Evolutionary conservation across 1,140 invertebrate genomes (phyloP), one percentile per base, ranked within the genome.

Genomic region (Oscheius sp.): DNA sequence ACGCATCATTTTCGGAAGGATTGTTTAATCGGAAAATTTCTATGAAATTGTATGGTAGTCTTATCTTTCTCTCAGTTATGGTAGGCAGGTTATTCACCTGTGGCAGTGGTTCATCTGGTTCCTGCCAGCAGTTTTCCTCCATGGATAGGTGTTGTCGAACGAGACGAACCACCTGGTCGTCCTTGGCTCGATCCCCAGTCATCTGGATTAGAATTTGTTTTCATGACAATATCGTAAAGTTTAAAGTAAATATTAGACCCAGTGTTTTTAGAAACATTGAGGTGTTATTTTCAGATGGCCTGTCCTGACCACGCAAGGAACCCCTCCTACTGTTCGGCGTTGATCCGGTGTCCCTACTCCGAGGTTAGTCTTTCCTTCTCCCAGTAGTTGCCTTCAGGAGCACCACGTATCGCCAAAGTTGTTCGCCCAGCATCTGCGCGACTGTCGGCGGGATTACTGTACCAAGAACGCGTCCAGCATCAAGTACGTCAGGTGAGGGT

Each of bases 251-350:
- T 55, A 13, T 55, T 13, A 4, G 28, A 55, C 38, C n/a, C n/a
- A n/a, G n/a, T n/a, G n/a, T n/a, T n/a, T n/a, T n/a, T n/a, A n/a
- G n/a, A n/a, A n/a, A n/a, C n/a, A n/a, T n/a, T n/a, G n/a, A n/a
- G n/a, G n/a, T n/a, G n/a, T n/a, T 42, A n/a, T 42, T 55, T 55
- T 55, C 28, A 55, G 49, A 55, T 55, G 49, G 7, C 23, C 49
- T 55, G 49, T 55, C 49, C 49, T 7, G 49, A 23, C 7, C 49
- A 55, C 49, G 7, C 7, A 23, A 55, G 28, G 7, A 26, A 55
- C 28, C 49, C 49, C 4, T 20, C 7, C 49, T 4, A 26, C 7
- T 55, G 49, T 26, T 7, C 15, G 23, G 49, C 49, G 7, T 26
- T 55, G 7, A 55, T 55, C 28, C 7, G 7, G 7, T 55, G 49